Evolutionary conservation across 1,140 invertebrate genomes (phyloP).

Genomic region (Octopus sinensis): DNA sequence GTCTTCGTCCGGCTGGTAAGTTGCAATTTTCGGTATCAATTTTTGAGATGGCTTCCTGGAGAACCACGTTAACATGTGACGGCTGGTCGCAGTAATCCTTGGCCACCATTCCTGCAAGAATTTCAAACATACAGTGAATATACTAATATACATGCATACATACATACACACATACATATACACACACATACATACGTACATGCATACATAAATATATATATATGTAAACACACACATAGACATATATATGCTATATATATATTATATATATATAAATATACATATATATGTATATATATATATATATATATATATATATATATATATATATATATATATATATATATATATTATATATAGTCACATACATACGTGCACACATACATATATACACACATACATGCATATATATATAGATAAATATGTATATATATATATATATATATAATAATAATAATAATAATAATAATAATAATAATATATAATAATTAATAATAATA

Average conservation of each 20-base stretch:
- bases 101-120: conserved; percentile 41
- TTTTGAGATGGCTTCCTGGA: conserved; percentile 36
- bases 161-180: background rate
- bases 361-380: background rate
- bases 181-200: background rate
- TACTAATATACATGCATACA: background rate
- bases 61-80: conserved; percentile 27
- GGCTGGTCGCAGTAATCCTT: conserved; percentile 40
- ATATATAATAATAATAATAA: background rate
- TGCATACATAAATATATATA: background rate
- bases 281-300: background rate
- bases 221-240: background rate
- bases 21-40: conserved; percentile 25
- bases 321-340: background rate
- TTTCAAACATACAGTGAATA: background rate
- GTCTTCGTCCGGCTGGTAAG: conserved; percentile 18
- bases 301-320: background rate
- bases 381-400: background rate
- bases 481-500: too few species aligned
- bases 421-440: background rate
- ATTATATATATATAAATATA: background rate
- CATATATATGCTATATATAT: background rate
- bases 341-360: background rate
- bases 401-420: background rate
- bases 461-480: too few species aligned